Conservation (phyloP, 2,888 invertebrate species). For the Muscina levida region DNA sequence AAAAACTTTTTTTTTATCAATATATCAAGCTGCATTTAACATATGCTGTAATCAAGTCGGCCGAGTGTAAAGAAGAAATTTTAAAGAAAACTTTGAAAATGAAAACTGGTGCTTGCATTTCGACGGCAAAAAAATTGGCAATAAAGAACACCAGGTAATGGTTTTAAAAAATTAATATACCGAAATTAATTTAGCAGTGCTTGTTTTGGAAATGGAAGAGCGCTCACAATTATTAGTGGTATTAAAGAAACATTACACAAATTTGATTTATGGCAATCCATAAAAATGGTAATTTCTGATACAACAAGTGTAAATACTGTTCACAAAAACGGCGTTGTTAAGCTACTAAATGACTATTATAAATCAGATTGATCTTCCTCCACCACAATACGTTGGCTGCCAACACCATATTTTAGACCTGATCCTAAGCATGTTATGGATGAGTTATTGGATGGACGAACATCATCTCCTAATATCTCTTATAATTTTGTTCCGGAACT, state of each 20-base stretch:
- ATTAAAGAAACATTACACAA: too few relatives aligned
- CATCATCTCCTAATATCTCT: background rate
- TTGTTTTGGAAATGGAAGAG: too few relatives aligned
- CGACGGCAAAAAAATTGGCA: too few relatives aligned
- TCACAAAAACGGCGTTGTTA: slow-evolving; percentile 11
- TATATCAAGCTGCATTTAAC: too few relatives aligned
- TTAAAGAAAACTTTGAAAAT: too few relatives aligned
- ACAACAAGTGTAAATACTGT: background rate
- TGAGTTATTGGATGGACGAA: background rate
- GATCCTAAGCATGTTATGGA: slow-evolving; percentile 23
- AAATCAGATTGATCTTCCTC: slow-evolving; percentile 21
- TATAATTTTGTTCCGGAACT: slow-evolving; percentile 19
- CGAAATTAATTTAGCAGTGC: too few relatives aligned
- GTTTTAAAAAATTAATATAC: too few relatives aligned
- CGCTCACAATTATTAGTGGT: too few relatives aligned
- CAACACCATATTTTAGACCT: slow-evolving; percentile 31
- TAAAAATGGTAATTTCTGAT: background rate
- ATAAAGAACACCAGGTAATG: too few relatives aligned
- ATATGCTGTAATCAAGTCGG: background rate
- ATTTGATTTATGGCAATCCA: background rate
- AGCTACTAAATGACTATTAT: background rate
- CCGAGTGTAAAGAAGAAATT: too few relatives aligned
- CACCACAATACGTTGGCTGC: slow-evolving; percentile 13
- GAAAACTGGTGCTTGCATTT: too few relatives aligned
- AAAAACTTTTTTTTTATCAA: too few relatives aligned